These are phyloP conservation scores for Chloropsis hardwickii DNA, from an alignment of 2,113 vertebrate genomes.

Conservation along the genomic window DNA sequence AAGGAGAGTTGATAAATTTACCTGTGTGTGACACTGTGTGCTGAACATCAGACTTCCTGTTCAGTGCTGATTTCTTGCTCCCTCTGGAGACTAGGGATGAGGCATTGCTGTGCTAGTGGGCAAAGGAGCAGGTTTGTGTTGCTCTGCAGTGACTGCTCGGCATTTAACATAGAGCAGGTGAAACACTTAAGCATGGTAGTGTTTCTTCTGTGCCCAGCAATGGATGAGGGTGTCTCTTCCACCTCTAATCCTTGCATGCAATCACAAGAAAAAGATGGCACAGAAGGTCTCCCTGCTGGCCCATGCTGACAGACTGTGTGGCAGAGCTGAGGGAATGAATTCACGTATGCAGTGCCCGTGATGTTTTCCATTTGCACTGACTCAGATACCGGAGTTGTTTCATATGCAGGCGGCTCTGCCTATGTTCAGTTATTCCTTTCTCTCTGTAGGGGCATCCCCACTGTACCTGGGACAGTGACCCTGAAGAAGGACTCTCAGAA, in stretches of 20 bases:
- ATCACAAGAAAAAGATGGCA: neutral
- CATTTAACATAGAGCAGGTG: neutral
- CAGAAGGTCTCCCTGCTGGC: neutral
- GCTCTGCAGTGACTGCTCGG: neutral
- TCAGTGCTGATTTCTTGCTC: neutral
- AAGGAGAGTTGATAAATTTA: neutral
- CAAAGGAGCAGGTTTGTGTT: neutral
- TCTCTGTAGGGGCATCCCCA: constrained; percentile 89
- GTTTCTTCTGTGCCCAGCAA: neutral
- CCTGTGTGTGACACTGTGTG: neutral
- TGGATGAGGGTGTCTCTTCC: neutral
- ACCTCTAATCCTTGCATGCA: neutral
- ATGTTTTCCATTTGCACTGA: neutral
- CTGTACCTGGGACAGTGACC: constrained; percentile 91
- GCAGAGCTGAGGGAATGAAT: neutral
- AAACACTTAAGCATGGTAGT: neutral
- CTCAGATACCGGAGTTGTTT: neutral
- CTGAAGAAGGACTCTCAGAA: constrained; percentile 94
- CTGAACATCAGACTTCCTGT: neutral
- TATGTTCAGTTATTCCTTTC: neutral
- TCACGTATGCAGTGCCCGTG: neutral
- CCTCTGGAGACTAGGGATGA: neutral
- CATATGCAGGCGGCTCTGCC: neutral
- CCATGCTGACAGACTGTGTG: rapidly evolving
- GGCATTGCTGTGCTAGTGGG: neutral